A percentile compares a stretch with the other conserved stretches of the same genome.
Evolutionary conservation across 2,888 invertebrate genomes (phyloP).

Genomic region (Macrosiphum euphorbiae): DNA sequence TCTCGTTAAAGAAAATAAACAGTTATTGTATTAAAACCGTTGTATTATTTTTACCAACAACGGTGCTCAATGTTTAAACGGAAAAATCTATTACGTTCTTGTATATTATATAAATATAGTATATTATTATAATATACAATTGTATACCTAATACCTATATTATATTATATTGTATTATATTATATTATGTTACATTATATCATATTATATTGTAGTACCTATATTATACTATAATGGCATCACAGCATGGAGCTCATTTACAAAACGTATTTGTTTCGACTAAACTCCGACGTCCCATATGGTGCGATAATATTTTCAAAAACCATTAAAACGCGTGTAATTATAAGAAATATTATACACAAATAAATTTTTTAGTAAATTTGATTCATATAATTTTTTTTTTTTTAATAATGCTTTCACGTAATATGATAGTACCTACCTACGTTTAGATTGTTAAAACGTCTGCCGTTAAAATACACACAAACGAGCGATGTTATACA

Average conservation of each 20-base stretch:
- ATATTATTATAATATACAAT: background rate
- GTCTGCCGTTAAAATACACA: background rate
- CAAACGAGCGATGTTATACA: background rate
- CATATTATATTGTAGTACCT: no score
- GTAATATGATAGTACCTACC: background rate
- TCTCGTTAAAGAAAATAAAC: background rate
- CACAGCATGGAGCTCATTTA: background rate
- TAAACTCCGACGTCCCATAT: background rate
- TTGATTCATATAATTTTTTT: background rate
- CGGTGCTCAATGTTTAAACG: background rate
- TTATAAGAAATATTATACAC: background rate
- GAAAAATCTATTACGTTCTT: background rate
- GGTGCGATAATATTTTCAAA: background rate
- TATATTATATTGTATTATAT: no score
- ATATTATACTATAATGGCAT: background rate
- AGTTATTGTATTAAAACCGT: background rate
- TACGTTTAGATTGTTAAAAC: background rate
- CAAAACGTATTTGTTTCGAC: background rate
- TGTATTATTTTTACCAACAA: background rate
- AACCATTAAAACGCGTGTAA: background rate
- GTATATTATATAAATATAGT: background rate
- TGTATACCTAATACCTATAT: background rate
- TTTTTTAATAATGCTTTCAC: background rate
- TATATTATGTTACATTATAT: no score
- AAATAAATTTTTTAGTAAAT: background rate